A percentile compares a stretch with the other conserved stretches of the same genome.
These are phyloP conservation scores for Dufourea novaeangliae DNA, from an alignment of 1,140 invertebrate genomes.

Conservation along the genomic window DNA sequence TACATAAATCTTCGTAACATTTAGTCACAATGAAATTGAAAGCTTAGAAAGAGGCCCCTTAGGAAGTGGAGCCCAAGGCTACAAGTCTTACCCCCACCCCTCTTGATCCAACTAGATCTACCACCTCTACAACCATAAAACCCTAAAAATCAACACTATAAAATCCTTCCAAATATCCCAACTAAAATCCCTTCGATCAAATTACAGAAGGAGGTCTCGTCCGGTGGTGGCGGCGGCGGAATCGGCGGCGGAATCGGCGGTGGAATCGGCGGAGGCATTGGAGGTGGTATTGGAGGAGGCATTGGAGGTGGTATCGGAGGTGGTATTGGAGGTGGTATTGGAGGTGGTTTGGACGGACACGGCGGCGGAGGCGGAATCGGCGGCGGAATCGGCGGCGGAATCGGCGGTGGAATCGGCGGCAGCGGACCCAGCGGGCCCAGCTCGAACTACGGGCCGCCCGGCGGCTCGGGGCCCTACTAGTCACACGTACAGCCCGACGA, in stretches of 20 bases:
- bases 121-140: no score
- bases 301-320: slow-evolving; percentile 68
- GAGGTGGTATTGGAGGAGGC: slow-evolving; percentile 74
- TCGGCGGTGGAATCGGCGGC: slow-evolving; percentile 24
- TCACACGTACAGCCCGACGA: slow-evolving; percentile 72
- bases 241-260: slow-evolving; percentile 73
- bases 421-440: slow-evolving; percentile 80
- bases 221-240: slow-evolving; percentile 72
- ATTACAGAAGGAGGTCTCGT: slow-evolving; percentile 75
- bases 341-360: slow-evolving; percentile 68
- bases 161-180: neutral
- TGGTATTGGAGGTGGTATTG: slow-evolving; percentile 67
- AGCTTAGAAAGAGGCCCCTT: no score
- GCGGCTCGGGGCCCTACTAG: slow-evolving; percentile 81
- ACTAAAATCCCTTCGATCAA: neutral
- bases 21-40: no score
- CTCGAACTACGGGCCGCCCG: slow-evolving; percentile 85
- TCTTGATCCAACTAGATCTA: no score
- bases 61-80: no score
- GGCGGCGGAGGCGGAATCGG: slow-evolving; percentile 76
- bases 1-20: no score
- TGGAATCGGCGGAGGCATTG: slow-evolving; percentile 70
- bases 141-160: neutral
- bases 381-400: slow-evolving; percentile 70
- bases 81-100: no score